Evolutionary conservation across 2,888 invertebrate genomes (phyloP).

Genomic region (Drosophila helvetica): DNA sequence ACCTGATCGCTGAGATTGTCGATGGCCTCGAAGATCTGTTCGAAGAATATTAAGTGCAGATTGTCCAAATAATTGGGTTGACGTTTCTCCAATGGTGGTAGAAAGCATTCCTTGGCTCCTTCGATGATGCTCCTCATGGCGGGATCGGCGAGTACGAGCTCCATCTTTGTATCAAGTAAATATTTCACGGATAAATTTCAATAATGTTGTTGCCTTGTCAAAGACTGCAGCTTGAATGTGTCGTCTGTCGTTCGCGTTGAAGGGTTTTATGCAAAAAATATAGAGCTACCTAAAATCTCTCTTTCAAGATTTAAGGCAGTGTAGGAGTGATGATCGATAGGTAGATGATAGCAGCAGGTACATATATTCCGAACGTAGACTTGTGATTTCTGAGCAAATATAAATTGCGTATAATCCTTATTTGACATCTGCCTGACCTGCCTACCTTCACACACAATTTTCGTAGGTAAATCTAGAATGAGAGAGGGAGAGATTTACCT

Average conservation of each 20-base stretch:
- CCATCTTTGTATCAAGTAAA: background rate
- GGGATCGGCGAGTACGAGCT: conserved; percentile 40
- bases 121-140: conserved; percentile 51
- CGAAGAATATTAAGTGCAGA: conserved; percentile 67
- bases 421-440: background rate
- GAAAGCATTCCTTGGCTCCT: conserved; percentile 37
- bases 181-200: background rate
- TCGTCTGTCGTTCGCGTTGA: background rate
- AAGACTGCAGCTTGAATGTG: conserved; percentile 31
- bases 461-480: background rate
- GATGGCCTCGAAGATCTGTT: conserved; percentile 68
- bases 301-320: background rate
- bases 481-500: conserved; percentile 48
- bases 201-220: conserved; percentile 25
- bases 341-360: conserved; percentile 1
- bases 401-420: conserved; percentile 29
- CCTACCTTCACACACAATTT: background rate
- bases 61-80: conserved; percentile 61
- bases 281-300: background rate
- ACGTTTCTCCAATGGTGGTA: conserved; percentile 9
- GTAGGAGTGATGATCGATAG: background rate
- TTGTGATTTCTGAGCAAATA: background rate
- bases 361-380: conserved; percentile 11
- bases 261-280: conserved; percentile 28
- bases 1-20: conserved; percentile 62